Conservation (phyloP, 2,113 vertebrate genomes). For the Ptychochromis oligacanthus region DNA sequence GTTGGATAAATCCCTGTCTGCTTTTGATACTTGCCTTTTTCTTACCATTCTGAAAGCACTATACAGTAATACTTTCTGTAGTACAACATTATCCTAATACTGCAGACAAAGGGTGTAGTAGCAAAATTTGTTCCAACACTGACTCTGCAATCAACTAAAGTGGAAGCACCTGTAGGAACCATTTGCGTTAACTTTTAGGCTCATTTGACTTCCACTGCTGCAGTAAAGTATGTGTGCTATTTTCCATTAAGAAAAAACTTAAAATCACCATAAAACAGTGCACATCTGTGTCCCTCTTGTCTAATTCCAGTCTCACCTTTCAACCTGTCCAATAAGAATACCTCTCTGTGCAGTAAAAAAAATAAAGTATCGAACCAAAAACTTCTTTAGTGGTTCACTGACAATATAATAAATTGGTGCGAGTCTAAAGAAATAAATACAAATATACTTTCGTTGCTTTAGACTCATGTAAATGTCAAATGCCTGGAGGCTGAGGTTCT, state of each 20-base stretch:
- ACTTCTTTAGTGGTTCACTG: background rate
- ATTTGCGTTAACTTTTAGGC: background rate
- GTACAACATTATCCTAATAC: background rate
- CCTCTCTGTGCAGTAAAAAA: conserved; percentile 2
- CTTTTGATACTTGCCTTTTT: background rate
- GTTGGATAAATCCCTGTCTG: background rate
- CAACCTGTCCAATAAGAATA: conserved; percentile 16
- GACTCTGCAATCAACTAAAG: background rate
- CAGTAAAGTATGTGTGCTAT: conserved; percentile 7
- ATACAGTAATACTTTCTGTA: background rate
- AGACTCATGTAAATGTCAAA: conserved; percentile 56
- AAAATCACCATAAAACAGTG: background rate
- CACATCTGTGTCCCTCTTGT: conserved; percentile 18
- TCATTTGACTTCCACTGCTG: background rate
- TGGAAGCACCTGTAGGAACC: background rate
- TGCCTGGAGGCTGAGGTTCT: conserved; percentile 25
- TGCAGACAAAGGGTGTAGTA: background rate
- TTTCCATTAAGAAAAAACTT: conserved; percentile 27
- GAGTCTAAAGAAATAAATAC: background rate
- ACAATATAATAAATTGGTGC: conserved; percentile 30
- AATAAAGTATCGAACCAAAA: conserved; percentile 35
- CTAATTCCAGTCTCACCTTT: conserved; percentile 35
- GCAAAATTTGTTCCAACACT: background rate
- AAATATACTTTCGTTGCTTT: conserved; percentile 24
- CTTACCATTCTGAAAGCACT: background rate